A percentile compares a stretch with the other conserved stretches of the same genome.
Conservation (phyloP, 2,888 invertebrate species). For the Opisthograptis luteolata region DNA sequence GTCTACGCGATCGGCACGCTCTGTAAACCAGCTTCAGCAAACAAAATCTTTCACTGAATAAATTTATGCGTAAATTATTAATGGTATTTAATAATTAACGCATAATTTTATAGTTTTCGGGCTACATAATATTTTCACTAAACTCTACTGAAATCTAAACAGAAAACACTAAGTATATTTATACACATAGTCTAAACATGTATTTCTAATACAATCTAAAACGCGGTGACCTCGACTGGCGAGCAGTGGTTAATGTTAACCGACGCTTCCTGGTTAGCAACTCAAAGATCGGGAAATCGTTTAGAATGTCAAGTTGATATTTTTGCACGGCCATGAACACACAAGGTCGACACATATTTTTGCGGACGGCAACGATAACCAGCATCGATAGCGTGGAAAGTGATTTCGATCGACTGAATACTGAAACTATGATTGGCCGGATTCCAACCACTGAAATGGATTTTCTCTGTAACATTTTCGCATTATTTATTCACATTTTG, state of each 20-base stretch:
- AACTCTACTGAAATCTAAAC: conserved; percentile 6
- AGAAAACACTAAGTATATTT: conserved; percentile 17
- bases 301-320: conserved; percentile 82
- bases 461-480: no score
- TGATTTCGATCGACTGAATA: conserved; percentile 68
- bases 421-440: conserved; percentile 59
- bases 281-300: conserved; percentile 78
- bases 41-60: no score
- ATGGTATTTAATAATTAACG: no score
- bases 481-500: no score
- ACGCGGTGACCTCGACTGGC: conserved; percentile 56
- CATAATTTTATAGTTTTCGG: no score
- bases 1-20: no score
- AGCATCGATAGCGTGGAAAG: conserved; percentile 78
- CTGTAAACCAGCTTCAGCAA: no score
- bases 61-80: no score
- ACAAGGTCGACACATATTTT: conserved; percentile 73
- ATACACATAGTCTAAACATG: conserved; percentile 26
- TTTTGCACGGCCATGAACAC: conserved; percentile 79
- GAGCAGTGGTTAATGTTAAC: conserved; percentile 72
- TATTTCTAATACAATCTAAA: conserved; percentile 46
- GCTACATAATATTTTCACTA: background rate
- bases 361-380: conserved; percentile 68
- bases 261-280: conserved; percentile 77
- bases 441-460: conserved; percentile 60